These are phyloP conservation scores for Oligia latruncula DNA, from an alignment of 2,888 invertebrate genomes.

Conservation along the genomic window DNA sequence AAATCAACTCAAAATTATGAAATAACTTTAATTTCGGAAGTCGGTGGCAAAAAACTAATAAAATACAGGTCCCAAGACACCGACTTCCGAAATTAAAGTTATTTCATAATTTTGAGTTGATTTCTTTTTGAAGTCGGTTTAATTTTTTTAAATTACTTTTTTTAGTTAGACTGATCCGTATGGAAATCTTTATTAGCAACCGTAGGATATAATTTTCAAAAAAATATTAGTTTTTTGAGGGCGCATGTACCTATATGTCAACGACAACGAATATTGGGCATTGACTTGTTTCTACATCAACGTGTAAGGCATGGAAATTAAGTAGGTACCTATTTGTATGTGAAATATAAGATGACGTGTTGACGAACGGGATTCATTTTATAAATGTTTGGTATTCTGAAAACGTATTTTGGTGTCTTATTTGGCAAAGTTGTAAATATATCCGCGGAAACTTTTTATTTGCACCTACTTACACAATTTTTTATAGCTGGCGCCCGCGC, in stretches of 20 bases:
- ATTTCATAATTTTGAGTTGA: no score
- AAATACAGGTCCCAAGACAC: no score
- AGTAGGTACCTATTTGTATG: slow-evolving; percentile 4
- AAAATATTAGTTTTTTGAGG: no score
- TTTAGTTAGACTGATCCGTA: neutral
- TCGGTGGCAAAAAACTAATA: no score
- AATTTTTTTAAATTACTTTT: no score
- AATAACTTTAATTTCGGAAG: no score
- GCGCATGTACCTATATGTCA: neutral
- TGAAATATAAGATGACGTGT: slow-evolving; percentile 13
- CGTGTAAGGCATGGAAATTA: slow-evolving; percentile 25
- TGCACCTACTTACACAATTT: neutral
- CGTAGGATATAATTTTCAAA: neutral
- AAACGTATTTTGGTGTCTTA: slow-evolving; percentile 23
- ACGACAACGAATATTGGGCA: neutral
- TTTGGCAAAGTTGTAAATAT: slow-evolving; percentile 47
- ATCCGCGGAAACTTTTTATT: slow-evolving; percentile 17
- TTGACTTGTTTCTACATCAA: neutral
- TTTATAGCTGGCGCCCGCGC: slow-evolving; percentile 53
- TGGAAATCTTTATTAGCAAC: neutral
- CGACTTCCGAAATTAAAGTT: no score
- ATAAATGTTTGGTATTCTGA: slow-evolving; percentile 41
- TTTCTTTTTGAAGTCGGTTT: no score
- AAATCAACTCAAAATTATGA: no score
- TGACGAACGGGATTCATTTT: slow-evolving; percentile 21